Evolutionary conservation across 2,888 invertebrate species (phyloP).

Genomic region (Volucella bombylans): DNA sequence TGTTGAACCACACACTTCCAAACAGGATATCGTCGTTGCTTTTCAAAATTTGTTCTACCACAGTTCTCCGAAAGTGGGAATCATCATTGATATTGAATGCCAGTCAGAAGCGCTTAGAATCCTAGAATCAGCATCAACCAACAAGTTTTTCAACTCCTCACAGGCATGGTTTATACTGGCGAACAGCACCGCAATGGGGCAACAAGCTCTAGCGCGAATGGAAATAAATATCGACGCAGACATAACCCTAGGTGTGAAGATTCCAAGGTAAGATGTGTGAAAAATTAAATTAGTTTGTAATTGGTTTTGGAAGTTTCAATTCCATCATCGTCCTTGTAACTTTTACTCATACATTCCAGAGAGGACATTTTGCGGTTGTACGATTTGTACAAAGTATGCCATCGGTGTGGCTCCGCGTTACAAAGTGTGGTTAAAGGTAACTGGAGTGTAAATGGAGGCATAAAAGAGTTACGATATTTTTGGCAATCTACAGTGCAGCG

Average conservation of each 20-base stretch:
- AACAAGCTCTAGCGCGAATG: constrained; percentile 26
- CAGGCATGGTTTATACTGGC: constrained; percentile 78
- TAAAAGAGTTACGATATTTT: constrained; percentile 71
- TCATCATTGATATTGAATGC: constrained; percentile 75
- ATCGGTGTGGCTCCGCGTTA: constrained; percentile 68
- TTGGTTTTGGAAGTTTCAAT: constrained; percentile 51
- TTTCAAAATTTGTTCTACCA: constrained; percentile 76
- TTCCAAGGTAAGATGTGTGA: constrained; percentile 63
- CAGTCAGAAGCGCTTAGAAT: constrained; percentile 63
- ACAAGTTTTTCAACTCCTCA: constrained; percentile 77
- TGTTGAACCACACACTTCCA: constrained; percentile 18
- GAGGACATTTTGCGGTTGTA: constrained; percentile 75
- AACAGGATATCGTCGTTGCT: constrained; percentile 2
- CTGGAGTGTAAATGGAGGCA: constrained; percentile 76
- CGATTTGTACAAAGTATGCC: constrained; percentile 78
- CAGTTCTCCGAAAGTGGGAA: constrained; percentile 75
- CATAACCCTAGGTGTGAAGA: constrained; percentile 77
- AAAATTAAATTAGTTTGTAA: constrained; percentile 67
- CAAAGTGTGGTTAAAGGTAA: constrained; percentile 76
- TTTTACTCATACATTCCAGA: constrained; percentile 37
- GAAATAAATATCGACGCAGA: constrained; percentile 79
- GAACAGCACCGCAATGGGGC: constrained; percentile 27
- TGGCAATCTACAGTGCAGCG: constrained; percentile 75
- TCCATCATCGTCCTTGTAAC: constrained; percentile 44
- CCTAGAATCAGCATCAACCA: constrained; percentile 74